Percentiles rank a stretch among this genome's conserved stretches.
These are phyloP conservation scores for Thaumetopoea pityocampa DNA, from an alignment of 1,140 invertebrate species.

Conservation along the genomic window DNA sequence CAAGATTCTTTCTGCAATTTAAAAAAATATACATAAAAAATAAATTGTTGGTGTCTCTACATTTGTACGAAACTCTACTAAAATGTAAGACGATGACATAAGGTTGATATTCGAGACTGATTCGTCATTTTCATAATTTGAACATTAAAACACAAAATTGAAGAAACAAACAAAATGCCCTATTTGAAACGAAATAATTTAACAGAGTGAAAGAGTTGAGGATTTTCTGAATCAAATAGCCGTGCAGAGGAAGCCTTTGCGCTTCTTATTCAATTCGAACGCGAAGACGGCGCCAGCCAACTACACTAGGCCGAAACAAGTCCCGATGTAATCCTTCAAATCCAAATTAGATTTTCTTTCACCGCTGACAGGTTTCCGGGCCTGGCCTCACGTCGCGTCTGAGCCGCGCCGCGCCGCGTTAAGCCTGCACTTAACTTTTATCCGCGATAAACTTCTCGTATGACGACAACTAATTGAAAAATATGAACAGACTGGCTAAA, in stretches of 20 bases:
- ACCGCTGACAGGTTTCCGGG: constrained; percentile 50
- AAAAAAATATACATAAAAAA: too few species aligned
- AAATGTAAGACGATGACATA: too few species aligned
- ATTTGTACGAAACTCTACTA: too few species aligned
- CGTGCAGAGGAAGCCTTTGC: constrained; percentile 34
- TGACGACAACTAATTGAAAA: constrained; percentile 42
- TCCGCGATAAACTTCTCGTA: constrained; percentile 20
- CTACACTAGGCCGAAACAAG: constrained; percentile 64
- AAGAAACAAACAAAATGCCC: too few species aligned
- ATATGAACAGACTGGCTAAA: constrained; percentile 11
- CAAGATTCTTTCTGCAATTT: too few species aligned
- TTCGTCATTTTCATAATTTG: too few species aligned
- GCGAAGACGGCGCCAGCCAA: constrained; percentile 34
- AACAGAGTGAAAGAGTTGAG: constrained; percentile 8
- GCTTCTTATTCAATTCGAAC: constrained; percentile 51
- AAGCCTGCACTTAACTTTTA: constrained; percentile 35
- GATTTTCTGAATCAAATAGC: constrained; percentile 31
- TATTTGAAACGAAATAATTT: constrained; percentile 17
- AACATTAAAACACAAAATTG: too few species aligned
- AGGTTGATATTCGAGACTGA: too few species aligned
- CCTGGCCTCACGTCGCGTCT: constrained; percentile 15
- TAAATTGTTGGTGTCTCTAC: too few species aligned
- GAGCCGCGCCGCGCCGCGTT: constrained; percentile 22
- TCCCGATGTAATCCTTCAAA: constrained; percentile 67
- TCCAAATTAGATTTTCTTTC: constrained; percentile 74